phyloP scores from a whole-genome alignment of 2,113 vertebrate species.

The Aegithalos caudatus region DNA sequence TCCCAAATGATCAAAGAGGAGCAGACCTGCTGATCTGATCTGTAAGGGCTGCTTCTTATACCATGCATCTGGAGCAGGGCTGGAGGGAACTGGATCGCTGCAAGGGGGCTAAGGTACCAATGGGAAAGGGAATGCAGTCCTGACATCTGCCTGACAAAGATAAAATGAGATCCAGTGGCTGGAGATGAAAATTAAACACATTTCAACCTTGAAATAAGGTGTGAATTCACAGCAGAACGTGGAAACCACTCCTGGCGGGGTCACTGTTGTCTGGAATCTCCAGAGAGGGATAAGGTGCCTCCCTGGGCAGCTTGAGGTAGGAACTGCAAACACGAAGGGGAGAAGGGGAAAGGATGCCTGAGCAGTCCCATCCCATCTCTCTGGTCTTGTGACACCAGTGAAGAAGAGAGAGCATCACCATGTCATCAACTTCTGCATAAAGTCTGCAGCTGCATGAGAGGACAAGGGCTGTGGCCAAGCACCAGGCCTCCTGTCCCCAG shows the following conservation, averaged over 20 bases:
- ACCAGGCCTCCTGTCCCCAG: not conserved
- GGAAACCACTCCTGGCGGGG: not conserved
- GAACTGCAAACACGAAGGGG: not conserved
- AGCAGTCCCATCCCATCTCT: not conserved
- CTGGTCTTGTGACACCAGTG: not conserved
- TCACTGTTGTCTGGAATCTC: not conserved
- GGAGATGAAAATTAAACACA: not conserved
- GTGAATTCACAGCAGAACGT: not conserved
- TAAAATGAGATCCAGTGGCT: not conserved
- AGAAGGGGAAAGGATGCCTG: not conserved
- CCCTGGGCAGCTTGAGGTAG: not conserved
- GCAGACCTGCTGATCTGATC: not conserved
- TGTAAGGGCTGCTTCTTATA: not conserved
- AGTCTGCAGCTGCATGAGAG: not conserved
- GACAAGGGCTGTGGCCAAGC: not conserved
- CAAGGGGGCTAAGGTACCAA: not conserved
- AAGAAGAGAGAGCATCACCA: fast-evolving
- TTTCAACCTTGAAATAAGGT: not conserved
- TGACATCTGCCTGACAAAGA: not conserved
- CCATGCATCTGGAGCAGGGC: not conserved
- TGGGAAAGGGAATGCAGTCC: not conserved
- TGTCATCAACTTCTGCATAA: not conserved
- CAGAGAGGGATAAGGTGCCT: not conserved
- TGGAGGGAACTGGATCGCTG: not conserved
- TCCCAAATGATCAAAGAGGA: not conserved